Percentiles rank a stretch among this genome's conserved stretches.
These are phyloP conservation scores for Azorinus chamasolen DNA, from an alignment of 2,888 invertebrate genomes.

Conservation along the genomic window DNA sequence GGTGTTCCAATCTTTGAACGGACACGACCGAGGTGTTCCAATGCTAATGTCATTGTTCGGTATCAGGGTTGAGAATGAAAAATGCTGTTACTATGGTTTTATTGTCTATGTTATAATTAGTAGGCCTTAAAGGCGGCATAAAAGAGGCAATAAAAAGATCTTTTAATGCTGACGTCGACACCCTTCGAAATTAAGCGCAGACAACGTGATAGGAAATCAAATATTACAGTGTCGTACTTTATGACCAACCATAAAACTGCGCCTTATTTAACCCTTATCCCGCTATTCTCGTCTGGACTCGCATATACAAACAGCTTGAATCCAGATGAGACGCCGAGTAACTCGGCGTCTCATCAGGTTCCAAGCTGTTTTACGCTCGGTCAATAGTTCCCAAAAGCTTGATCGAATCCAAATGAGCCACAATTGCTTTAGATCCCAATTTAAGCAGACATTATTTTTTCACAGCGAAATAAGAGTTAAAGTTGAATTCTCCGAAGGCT, in stretches of 20 bases:
- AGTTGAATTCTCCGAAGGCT: constrained; percentile 41
- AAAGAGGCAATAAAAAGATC: constrained; percentile 56
- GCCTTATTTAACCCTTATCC: no score
- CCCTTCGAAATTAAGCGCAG: constrained; percentile 66
- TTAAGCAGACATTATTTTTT: no score
- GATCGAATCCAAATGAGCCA: no score
- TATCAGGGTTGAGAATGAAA: constrained; percentile 50
- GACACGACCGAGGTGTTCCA: constrained; percentile 23
- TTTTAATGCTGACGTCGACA: constrained; percentile 63
- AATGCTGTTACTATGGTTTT: constrained; percentile 61
- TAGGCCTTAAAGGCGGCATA: constrained; percentile 64
- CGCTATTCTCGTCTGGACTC: no score
- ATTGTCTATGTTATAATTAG: constrained; percentile 68
- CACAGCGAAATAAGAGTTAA: no score
- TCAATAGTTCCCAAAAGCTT: no score
- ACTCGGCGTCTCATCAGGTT: no score
- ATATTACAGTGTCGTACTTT: constrained; percentile 63
- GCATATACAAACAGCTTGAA: no score
- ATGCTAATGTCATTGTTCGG: constrained; percentile 60
- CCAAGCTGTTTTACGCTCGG: no score
- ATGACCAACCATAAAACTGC: constrained; percentile 62
- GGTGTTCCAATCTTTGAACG: constrained; percentile 1
- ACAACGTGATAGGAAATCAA: constrained; percentile 64
- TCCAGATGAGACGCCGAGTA: no score
- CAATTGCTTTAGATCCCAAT: no score